Conservation (phyloP, 2,888 invertebrate species). For the Troides oblongomaculatus region DNA sequence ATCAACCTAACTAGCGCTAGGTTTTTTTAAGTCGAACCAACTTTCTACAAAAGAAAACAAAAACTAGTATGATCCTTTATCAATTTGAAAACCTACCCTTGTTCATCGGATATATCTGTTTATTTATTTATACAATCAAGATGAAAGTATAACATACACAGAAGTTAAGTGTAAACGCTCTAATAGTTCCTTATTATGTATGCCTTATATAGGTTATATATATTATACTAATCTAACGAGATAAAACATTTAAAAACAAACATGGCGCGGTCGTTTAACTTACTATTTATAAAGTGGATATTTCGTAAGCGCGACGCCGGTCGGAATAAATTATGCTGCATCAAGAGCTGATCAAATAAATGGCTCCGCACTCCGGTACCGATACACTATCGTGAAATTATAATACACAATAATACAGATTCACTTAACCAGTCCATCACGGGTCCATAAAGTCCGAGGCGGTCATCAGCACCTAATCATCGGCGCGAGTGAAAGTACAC, state of each 20-base stretch:
- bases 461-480: conserved; percentile 15
- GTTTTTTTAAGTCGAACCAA: no score
- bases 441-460: conserved; percentile 32
- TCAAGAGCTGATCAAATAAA: conserved; percentile 11
- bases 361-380: conserved; percentile 22
- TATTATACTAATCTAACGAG: not conserved
- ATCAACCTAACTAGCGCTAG: no score
- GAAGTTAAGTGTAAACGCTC: no score
- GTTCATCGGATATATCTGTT: no score
- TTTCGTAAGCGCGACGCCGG: conserved; percentile 15
- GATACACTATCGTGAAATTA: conserved; percentile 36
- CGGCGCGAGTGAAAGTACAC: conserved; percentile 35
- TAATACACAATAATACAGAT: conserved; percentile 38
- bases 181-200: no score
- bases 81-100: no score
- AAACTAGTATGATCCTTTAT: no score
- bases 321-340: conserved; percentile 21
- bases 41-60: no score
- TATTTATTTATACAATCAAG: no score
- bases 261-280: conserved; percentile 5
- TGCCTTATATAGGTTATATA: not conserved
- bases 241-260: conserved; percentile 14
- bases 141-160: no score
- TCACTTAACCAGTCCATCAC: conserved; percentile 49
- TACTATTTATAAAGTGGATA: not conserved